phyloP scores from a whole-genome alignment of 1,140 invertebrate species.

The Atta cephalotes region DNA sequence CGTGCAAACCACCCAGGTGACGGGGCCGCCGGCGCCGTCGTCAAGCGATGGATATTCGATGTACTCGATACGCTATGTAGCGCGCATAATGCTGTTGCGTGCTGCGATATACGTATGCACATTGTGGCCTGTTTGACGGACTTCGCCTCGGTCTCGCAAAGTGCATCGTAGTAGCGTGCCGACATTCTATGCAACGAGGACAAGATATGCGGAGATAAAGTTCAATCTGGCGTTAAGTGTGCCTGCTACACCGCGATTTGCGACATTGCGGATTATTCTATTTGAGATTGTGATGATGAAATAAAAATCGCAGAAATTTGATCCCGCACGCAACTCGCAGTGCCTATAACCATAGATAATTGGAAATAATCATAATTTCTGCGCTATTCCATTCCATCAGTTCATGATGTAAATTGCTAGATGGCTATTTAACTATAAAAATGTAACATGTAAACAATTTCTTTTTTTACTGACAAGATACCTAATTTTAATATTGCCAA shows the following conservation, averaged over 20 bases:
- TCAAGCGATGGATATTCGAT: constrained; percentile 49
- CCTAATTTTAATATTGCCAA: neutral
- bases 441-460: neutral
- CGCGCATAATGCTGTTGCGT: constrained; percentile 65
- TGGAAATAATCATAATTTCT: neutral
- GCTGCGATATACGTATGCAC: constrained; percentile 32
- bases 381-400: no score
- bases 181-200: constrained; percentile 59
- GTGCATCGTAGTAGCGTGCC: constrained; percentile 39
- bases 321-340: no score
- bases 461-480: neutral
- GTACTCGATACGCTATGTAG: constrained; percentile 68
- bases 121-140: constrained; percentile 55
- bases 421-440: neutral
- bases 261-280: neutral
- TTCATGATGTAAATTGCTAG: neutral
- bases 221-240: constrained; percentile 59
- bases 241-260: neutral
- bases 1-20: constrained; percentile 36
- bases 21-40: neutral
- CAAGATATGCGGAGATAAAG: constrained; percentile 18
- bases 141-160: constrained; percentile 58
- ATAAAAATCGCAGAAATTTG: no score
- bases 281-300: neutral
- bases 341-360: neutral